Base-by-base conservation (phyloP, 64 coral and sea anemone species). In the Stylophora pistillata region DNA sequence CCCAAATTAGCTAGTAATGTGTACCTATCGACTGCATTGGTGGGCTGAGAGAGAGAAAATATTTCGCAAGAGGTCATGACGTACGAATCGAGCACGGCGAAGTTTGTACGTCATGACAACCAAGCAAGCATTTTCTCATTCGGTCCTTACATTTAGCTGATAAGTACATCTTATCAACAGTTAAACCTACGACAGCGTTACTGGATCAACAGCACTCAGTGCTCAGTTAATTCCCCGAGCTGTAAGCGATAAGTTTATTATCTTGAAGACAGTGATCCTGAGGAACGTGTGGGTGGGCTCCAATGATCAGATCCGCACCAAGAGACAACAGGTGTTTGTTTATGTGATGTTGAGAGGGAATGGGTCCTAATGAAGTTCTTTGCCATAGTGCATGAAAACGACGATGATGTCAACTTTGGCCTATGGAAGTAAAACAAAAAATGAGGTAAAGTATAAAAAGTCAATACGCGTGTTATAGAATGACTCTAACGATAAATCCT, bases 401-500 rank as follows among this genome's bases (percentile, higher is more conserved):
- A 86, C 71, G n/a, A 86, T 71, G 31, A 86, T 30, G 47, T 74
- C 85, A 20, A 72, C 85, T 26, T 86, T 86, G 15, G 16, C 68
- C 85, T 87, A 10, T 86, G 52, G 15, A 86, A 73, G 26, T 30
- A 29, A 13, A 25, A 73, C 41, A 72, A 73, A 81, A n/a, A 68
- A 11, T 68, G 10, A 25, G 13, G 13, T 64, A 20, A 64, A 18
- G 15, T 79, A 56, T 53, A 16, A 16, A 1, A 7, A 33, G 12
- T 25, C 77, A 47, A 47, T 47, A 47, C 37, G 37, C 37, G 37
- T 47, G 37, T 47, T 47, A 47, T 47, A 47, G 37, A 47, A 47
- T 47, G 37, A 47, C 37, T 47, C 3, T 3, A 47, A 47, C 0
- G 37, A 47, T 47, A 47, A 7, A 47, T 47, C 37, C 37, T 47